Conservation (phyloP, 2,888 invertebrate genomes). For the Melitaea athalia region DNA sequence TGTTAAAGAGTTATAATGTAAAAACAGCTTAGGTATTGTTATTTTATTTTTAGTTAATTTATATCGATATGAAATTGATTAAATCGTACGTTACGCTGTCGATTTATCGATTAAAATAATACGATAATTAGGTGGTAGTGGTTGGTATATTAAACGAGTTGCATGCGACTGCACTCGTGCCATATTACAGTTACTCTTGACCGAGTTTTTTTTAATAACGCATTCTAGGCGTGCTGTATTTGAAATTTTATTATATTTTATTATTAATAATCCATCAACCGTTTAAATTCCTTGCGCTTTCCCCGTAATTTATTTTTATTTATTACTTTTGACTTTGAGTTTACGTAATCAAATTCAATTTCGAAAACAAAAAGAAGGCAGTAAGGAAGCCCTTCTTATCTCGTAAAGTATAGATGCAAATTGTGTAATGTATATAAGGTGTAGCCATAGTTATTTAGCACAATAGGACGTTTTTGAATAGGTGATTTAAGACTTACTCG, state of each 20-base stretch:
- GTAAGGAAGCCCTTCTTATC: no score
- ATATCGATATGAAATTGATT: conserved; percentile 19
- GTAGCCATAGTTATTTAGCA: conserved; percentile 7
- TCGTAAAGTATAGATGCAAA: no score
- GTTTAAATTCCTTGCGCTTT: neutral
- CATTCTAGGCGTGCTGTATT: conserved; percentile 4
- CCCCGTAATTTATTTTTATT: neutral
- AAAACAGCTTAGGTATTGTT: no score
- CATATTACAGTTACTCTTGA: conserved; percentile 33
- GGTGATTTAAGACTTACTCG: conserved; percentile 33
- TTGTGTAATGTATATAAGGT: neutral
- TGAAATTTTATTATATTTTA: conserved; percentile 3
- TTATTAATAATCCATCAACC: neutral
- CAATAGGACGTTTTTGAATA: conserved; percentile 37
- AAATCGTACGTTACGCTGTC: neutral
- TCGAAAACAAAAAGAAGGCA: no score
- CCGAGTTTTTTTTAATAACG: conserved; percentile 23
- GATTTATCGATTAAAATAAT: conserved; percentile 11
- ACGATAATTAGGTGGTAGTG: conserved; percentile 20
- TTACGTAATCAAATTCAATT: neutral
- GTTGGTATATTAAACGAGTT: conserved; percentile 18
- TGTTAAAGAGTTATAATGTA: no score
- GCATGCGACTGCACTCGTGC: conserved; percentile 19
- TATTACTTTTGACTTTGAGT: neutral
- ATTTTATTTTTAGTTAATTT: no score